These are phyloP conservation scores for Crypturellus tataupa DNA, from an alignment of 2,797 vertebrate genomes.

Conservation along the genomic window DNA sequence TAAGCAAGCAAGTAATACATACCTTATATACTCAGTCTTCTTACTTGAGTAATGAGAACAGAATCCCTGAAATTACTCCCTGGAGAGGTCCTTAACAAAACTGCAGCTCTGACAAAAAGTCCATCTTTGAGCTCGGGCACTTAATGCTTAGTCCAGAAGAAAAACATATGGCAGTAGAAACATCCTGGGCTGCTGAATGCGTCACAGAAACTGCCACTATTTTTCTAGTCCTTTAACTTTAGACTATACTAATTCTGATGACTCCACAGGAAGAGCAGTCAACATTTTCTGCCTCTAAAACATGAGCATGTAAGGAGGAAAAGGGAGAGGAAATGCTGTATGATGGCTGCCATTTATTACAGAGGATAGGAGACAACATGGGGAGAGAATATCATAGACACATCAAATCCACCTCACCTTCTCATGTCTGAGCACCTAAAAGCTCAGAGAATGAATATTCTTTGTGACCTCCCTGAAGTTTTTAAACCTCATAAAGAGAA, in stretches of 20 bases:
- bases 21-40: background rate
- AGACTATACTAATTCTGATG: background rate
- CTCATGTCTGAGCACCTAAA: background rate
- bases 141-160: background rate
- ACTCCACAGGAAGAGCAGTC: background rate
- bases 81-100: background rate
- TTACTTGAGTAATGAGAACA: background rate
- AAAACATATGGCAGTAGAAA: background rate
- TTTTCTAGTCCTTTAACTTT: background rate
- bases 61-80: background rate
- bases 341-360: background rate
- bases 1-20: too few relatives aligned
- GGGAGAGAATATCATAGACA: background rate
- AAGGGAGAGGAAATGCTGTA: background rate
- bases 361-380: background rate
- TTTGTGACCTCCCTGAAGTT: background rate
- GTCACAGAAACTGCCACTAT: fast-evolving
- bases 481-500: background rate
- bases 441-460: too few relatives aligned
- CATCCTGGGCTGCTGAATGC: background rate
- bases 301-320: background rate
- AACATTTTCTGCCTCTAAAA: background rate
- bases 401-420: background rate
- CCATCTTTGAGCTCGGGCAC: background rate
- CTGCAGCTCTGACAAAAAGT: background rate